Conservation (phyloP, 2,113 vertebrate species). For the Saimiri boliviensis region DNA sequence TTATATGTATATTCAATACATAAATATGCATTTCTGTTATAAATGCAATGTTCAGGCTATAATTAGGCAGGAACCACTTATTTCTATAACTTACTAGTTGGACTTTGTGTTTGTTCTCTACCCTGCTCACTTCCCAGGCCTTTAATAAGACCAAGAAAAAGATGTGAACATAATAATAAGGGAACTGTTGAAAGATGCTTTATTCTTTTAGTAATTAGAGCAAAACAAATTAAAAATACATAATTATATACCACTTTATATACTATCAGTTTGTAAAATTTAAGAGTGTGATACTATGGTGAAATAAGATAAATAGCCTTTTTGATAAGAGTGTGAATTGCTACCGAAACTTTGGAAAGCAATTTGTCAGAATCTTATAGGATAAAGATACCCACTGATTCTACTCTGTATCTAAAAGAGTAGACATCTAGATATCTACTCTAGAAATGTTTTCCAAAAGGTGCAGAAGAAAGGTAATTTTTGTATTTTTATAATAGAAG, state of each 20-base stretch:
- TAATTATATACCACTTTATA: neutral
- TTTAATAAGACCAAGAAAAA: neutral
- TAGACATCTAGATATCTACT: neutral
- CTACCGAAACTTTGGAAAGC: neutral
- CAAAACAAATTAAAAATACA: neutral
- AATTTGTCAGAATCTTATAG: neutral
- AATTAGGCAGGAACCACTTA: neutral
- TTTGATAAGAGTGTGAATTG: neutral
- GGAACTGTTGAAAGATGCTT: neutral
- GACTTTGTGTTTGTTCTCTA: neutral
- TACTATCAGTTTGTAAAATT: neutral
- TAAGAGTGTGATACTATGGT: neutral
- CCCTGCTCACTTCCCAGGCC: fast-evolving
- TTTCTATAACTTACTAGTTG: neutral
- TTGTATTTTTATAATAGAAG: neutral
- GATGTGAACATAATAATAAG: neutral
- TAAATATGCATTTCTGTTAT: neutral
- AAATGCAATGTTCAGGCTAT: neutral
- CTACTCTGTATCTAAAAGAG: neutral
- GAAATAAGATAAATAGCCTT: neutral
- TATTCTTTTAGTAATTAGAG: neutral
- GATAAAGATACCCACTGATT: neutral
- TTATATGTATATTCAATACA: too few species aligned
- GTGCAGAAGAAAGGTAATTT: neutral
- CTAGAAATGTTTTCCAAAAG: neutral